These are phyloP conservation scores for Drosophila jambulina DNA, from an alignment of 1,140 invertebrate genomes.

Conservation along the genomic window DNA sequence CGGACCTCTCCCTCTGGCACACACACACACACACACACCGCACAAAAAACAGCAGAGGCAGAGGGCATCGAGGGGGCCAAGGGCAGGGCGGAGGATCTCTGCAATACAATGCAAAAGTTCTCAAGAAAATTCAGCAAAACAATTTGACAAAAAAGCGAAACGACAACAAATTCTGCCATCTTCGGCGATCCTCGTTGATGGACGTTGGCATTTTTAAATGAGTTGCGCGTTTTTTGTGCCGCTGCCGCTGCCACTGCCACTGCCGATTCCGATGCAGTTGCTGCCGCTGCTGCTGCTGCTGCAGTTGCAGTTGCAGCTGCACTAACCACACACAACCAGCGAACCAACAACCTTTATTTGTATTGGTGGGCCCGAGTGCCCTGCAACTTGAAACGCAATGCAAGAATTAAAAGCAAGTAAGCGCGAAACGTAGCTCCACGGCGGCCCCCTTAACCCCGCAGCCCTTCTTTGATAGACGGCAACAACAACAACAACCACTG, in stretches of 20 bases:
- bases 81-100: conserved; percentile 55
- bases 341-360: conserved; percentile 34
- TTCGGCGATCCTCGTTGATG: conserved; percentile 83
- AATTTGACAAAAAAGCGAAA: conserved; percentile 84
- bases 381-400: conserved; percentile 82
- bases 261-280: conserved; percentile 23
- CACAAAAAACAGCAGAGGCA: conserved; percentile 16
- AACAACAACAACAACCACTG: conserved; percentile 30
- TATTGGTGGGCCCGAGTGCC: conserved; percentile 68
- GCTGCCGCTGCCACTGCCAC: conserved; percentile 11
- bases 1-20: conserved; percentile 72
- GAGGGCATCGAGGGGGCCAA: conserved; percentile 16
- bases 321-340: conserved; percentile 68
- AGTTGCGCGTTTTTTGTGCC: conserved; percentile 79
- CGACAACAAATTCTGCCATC: conserved; percentile 83
- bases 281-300: conserved; percentile 32
- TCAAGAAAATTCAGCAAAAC: conserved; percentile 84
- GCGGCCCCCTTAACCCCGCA: conserved; percentile 6
- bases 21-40: conserved; percentile 3
- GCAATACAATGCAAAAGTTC: conserved; percentile 82
- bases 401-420: conserved; percentile 82
- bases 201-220: conserved; percentile 83
- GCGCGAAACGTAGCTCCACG: conserved; percentile 64
- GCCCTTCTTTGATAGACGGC: conserved; percentile 30
- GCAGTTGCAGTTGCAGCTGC: conserved; percentile 71